A percentile compares a stretch with the other conserved stretches of the same genome.
phyloP scores from a whole-genome alignment of 1,140 invertebrate species.

The Sarcophaga bullata region DNA sequence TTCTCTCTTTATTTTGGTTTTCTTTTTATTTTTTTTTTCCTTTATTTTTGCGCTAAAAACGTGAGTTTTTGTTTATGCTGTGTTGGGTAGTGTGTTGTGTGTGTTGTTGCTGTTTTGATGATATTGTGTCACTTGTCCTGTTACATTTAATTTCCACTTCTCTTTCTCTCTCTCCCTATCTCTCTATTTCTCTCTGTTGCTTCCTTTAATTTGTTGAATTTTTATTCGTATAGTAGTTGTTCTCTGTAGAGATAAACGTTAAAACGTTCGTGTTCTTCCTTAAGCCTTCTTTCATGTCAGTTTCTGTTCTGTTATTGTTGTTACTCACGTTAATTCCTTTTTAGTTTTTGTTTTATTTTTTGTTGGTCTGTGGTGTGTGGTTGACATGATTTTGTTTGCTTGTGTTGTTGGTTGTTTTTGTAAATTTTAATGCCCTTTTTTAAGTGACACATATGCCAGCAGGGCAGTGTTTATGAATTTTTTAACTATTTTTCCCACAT shows the following conservation, averaged over 20 bases:
- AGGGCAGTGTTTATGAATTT: neutral
- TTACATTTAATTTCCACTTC: neutral
- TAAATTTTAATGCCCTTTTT: neutral
- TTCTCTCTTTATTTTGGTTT: no score
- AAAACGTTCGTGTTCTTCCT: no score
- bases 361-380: neutral
- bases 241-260: no score
- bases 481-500: neutral
- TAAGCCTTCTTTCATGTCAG: no score
- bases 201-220: neutral
- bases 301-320: no score
- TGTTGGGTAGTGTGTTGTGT: neutral
- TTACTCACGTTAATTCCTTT: no score
- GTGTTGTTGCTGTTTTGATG: neutral
- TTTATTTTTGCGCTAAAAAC: neutral
- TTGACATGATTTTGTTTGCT: neutral
- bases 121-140: conserved; percentile 7
- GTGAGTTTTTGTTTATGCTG: no score
- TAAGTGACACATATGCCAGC: neutral
- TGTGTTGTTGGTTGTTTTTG: neutral
- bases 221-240: neutral
- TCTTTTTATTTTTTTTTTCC: neutral
- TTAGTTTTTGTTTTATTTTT: no score
- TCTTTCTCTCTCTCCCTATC: neutral
- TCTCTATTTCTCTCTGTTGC: neutral